Evolutionary conservation across 2,797 vertebrate species (phyloP).

Genomic region (Hapalemur alaotrensis): DNA sequence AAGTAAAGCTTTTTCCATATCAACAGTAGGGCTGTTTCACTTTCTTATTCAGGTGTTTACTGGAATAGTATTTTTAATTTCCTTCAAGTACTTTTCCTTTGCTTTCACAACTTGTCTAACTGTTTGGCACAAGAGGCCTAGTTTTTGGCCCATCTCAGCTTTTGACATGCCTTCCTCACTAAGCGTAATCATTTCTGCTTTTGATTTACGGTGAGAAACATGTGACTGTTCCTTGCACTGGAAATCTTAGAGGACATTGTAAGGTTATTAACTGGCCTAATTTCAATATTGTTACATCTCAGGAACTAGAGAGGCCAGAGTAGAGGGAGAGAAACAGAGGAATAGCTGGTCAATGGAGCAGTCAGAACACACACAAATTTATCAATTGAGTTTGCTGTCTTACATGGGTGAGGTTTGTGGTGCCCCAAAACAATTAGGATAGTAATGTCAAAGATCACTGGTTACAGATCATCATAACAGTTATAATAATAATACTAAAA

Average conservation of each 20-base stretch:
- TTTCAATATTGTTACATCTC: background rate
- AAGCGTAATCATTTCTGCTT: background rate
- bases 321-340: background rate
- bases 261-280: background rate
- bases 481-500: background rate
- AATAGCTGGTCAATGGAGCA: background rate
- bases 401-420: background rate
- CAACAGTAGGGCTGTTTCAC: background rate
- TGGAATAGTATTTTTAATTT: background rate
- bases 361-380: background rate
- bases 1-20: background rate
- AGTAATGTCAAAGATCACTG: background rate
- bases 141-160: background rate
- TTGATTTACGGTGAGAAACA: background rate
- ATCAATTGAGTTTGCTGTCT: background rate
- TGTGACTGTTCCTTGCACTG: background rate
- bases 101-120: background rate
- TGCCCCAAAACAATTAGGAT: background rate
- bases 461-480: background rate
- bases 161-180: background rate
- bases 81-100: background rate
- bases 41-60: too few species aligned
- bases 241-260: background rate
- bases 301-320: background rate
- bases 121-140: background rate